phyloP scores from a whole-genome alignment of 2,888 invertebrate species.

The Tholera decimalis region DNA sequence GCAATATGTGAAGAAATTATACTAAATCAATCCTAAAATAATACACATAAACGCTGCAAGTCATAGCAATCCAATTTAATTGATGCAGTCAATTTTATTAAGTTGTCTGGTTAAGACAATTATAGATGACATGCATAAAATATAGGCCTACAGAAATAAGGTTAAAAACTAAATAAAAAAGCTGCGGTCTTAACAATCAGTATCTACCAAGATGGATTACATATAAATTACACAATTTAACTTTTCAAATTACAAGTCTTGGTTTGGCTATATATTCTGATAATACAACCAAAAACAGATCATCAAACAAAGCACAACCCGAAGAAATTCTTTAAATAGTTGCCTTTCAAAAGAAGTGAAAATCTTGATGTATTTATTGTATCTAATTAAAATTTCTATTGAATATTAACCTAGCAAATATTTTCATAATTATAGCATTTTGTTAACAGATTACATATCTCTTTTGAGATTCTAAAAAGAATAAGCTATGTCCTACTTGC shows the following conservation, averaged over 20 bases:
- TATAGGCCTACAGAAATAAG: too few relatives aligned
- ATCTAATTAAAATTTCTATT: not conserved
- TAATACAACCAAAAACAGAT: not conserved
- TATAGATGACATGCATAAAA: too few relatives aligned
- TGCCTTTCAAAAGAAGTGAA: not conserved
- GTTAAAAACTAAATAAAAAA: too few relatives aligned
- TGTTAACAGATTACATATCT: constrained; percentile 14
- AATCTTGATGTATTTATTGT: not conserved
- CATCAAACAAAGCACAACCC: not conserved
- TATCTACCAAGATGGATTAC: too few relatives aligned
- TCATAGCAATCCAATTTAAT: too few relatives aligned
- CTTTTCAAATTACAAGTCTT: not conserved
- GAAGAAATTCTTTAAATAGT: not conserved
- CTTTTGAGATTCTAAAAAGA: constrained; percentile 19
- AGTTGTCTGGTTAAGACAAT: too few relatives aligned
- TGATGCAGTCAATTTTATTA: too few relatives aligned
- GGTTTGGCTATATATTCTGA: constrained; percentile 4
- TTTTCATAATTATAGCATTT: constrained; percentile 1
- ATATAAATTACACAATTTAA: not conserved
- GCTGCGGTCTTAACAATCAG: too few relatives aligned
- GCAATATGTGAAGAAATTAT: too few relatives aligned
- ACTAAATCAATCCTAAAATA: too few relatives aligned
- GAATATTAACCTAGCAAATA: constrained; percentile 5
- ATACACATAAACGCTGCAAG: too few relatives aligned
- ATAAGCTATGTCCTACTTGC: not conserved